These are phyloP conservation scores for Phylloscopus trochiloides DNA, from an alignment of 2,113 vertebrate species.

Conservation along the genomic window DNA sequence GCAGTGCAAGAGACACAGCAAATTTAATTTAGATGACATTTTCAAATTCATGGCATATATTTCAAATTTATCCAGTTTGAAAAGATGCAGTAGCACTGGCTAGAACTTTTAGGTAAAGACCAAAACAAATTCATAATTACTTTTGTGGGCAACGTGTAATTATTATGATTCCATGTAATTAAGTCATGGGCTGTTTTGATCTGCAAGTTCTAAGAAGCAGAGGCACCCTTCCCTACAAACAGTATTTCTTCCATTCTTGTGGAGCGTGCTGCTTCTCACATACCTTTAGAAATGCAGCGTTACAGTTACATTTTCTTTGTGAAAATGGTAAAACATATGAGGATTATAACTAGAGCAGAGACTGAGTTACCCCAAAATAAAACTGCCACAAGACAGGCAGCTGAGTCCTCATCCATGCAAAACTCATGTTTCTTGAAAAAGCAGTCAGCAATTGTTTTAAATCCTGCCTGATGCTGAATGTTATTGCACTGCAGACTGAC, in stretches of 20 bases:
- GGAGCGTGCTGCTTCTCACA: not conserved
- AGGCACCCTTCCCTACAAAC: not conserved
- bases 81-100: not conserved
- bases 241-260: not conserved
- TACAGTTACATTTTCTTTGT: not conserved
- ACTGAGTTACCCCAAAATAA: not conserved
- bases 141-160: not conserved
- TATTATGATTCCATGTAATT: not conserved
- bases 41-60: not conserved
- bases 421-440: not conserved
- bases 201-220: not conserved
- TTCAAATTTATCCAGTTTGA: not conserved
- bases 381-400: not conserved
- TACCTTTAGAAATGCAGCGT: not conserved
- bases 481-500: not conserved
- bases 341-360: not conserved
- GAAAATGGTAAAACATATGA: not conserved
- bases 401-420: not conserved
- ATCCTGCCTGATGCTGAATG: not conserved
- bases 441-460: not conserved
- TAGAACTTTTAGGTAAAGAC: not conserved
- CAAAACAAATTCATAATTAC: slow-evolving; percentile 44
- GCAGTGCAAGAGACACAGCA: not conserved
- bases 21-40: not conserved
- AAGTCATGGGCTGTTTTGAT: not conserved